Conservation (phyloP, 2,888 invertebrate genomes). For the Nomada fucata region DNA sequence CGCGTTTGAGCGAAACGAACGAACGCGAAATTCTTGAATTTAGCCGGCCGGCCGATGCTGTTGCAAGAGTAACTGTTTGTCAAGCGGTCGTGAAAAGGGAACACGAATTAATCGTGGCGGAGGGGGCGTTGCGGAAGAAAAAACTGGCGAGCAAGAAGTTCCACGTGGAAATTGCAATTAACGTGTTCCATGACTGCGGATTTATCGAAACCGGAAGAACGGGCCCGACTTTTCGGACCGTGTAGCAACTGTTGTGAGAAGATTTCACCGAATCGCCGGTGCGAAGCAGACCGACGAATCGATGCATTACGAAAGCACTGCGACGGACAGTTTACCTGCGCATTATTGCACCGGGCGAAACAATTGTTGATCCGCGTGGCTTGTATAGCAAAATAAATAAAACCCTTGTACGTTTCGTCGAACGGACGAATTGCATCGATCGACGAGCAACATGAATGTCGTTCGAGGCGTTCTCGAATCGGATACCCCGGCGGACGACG, state of each 20-base stretch:
- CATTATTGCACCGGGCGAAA: background rate
- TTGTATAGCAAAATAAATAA: background rate
- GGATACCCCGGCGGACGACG: background rate
- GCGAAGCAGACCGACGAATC: constrained; percentile 57
- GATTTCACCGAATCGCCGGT: constrained; percentile 62
- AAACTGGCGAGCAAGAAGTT: constrained; percentile 70
- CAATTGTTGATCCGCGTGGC: too few species aligned
- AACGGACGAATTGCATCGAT: too few species aligned
- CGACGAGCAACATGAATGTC: background rate
- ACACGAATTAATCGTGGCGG: constrained; percentile 14
- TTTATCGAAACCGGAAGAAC: constrained; percentile 44
- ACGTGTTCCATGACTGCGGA: constrained; percentile 48
- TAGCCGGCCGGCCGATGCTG: too few species aligned
- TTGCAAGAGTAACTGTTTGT: background rate
- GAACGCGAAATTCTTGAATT: too few species aligned
- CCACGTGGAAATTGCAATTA: constrained; percentile 74
- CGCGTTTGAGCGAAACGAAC: too few species aligned
- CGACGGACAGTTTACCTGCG: background rate
- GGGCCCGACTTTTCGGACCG: constrained; percentile 12
- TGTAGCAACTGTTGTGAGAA: constrained; percentile 42
- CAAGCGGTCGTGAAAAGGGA: background rate
- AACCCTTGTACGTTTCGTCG: too few species aligned
- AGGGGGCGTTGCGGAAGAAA: constrained; percentile 45
- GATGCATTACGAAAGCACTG: constrained; percentile 58
- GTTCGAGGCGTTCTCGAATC: background rate